These are phyloP conservation scores for Lumbricus terrestris DNA, from an alignment of 2,888 invertebrate species.

Conservation along the genomic window DNA sequence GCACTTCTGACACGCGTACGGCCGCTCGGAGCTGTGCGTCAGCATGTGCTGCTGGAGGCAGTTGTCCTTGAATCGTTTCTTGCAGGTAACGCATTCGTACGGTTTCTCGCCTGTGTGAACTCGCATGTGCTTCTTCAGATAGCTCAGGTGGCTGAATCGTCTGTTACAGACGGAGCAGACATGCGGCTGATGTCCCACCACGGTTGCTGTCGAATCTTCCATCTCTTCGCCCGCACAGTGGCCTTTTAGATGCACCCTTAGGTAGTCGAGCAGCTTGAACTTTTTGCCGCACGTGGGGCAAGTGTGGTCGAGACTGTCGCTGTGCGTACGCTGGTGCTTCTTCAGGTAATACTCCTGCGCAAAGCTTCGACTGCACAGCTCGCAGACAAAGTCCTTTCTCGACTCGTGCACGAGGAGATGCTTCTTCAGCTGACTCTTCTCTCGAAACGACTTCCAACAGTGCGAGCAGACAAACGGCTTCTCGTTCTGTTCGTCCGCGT, in stretches of 20 bases:
- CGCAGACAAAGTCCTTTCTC: neutral
- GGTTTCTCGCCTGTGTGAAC: neutral
- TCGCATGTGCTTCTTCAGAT: neutral
- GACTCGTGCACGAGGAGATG: neutral
- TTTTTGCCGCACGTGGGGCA: neutral
- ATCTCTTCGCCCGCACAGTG: neutral
- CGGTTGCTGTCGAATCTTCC: neutral
- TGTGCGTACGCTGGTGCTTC: slow-evolving; percentile 6
- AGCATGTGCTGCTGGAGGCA: slow-evolving; percentile 17
- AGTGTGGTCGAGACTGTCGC: neutral
- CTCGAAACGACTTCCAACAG: neutral
- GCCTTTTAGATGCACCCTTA: neutral
- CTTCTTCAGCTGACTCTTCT: slow-evolving; percentile 11
- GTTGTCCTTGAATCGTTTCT: neutral
- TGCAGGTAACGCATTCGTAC: neutral
- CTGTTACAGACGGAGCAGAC: neutral
- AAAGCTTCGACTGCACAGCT: slow-evolving; percentile 11
- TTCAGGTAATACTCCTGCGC: slow-evolving; percentile 10
- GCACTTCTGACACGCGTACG: neutral
- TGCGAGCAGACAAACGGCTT: slow-evolving; percentile 5
- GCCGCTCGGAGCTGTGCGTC: slow-evolving; percentile 9
- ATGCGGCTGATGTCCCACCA: neutral
- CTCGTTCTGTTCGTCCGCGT: neutral
- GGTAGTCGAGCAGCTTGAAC: neutral
- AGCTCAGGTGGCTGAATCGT: slow-evolving; percentile 6